Conservation (phyloP, 2,888 invertebrate species). For the Macrophya annulata region DNA sequence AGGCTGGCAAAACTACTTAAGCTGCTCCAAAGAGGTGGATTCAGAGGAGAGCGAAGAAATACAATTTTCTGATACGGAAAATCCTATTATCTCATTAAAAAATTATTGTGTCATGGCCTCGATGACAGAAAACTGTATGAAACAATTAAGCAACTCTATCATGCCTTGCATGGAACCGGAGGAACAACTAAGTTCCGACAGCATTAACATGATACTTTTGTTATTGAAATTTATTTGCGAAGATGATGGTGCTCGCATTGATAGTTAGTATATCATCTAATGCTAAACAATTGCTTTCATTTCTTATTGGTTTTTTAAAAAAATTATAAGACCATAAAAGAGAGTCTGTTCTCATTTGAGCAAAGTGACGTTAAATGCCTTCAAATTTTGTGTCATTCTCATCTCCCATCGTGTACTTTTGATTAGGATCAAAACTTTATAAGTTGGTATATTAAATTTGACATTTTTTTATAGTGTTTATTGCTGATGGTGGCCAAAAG, state of each 20-base stretch:
- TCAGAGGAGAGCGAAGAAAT: slow-evolving; percentile 82
- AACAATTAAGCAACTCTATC: slow-evolving; percentile 81
- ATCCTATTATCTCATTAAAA: slow-evolving; percentile 86
- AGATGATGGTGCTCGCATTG: slow-evolving; percentile 91
- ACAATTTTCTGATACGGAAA: slow-evolving; percentile 82
- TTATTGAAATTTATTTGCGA: slow-evolving; percentile 88
- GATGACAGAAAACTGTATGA: slow-evolving; percentile 84
- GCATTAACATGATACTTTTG: slow-evolving; percentile 86
- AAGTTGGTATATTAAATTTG: not conserved
- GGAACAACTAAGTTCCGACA: slow-evolving; percentile 84
- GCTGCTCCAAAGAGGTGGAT: slow-evolving; percentile 83
- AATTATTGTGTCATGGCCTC: slow-evolving; percentile 87
- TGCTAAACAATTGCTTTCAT: not conserved
- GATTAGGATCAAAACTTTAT: not conserved
- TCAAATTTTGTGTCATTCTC: not conserved
- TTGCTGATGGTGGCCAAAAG: slow-evolving; percentile 90
- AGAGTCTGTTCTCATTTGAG: not conserved
- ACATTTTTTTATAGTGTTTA: slow-evolving; percentile 83
- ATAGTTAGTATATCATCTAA: slow-evolving; percentile 82
- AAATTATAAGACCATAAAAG: not conserved
- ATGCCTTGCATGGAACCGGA: slow-evolving; percentile 84
- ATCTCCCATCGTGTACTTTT: not conserved
- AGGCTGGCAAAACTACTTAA: slow-evolving; percentile 77
- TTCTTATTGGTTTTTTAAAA: slow-evolving; percentile 36
- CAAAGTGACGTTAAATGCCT: not conserved